phyloP scores from a whole-genome alignment of 2,113 vertebrate species.

The Cyphomyrus discorhynchus region DNA sequence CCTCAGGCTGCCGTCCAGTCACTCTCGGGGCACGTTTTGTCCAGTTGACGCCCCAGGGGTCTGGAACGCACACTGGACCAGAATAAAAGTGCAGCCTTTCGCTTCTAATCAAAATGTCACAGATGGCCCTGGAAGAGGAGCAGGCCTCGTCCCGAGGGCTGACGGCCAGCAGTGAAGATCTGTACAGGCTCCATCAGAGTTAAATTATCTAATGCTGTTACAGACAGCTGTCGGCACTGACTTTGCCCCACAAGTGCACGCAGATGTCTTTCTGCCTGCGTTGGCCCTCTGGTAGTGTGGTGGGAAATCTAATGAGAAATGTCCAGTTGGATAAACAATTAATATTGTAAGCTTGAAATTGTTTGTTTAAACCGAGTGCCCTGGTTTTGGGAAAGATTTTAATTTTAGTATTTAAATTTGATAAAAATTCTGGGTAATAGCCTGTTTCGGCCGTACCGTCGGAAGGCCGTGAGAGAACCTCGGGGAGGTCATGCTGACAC shows the following conservation, averaged over 20 bases:
- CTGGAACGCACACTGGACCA: neutral
- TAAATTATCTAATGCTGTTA: neutral
- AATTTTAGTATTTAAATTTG: neutral
- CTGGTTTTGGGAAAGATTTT: neutral
- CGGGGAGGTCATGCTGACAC: neutral
- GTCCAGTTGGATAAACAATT: neutral
- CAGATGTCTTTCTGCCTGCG: neutral
- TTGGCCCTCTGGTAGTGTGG: neutral
- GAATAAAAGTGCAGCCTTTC: constrained; percentile 3
- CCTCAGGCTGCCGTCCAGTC: neutral
- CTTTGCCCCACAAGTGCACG: neutral
- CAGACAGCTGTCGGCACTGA: neutral
- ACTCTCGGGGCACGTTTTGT: neutral
- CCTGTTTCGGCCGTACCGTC: neutral
- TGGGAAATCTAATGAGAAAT: neutral
- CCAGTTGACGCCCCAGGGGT: neutral
- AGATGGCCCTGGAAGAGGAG: neutral
- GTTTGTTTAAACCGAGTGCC: neutral
- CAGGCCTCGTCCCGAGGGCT: neutral
- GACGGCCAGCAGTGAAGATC: neutral
- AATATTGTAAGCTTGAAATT: neutral
- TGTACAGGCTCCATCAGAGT: neutral
- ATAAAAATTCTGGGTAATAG: neutral
- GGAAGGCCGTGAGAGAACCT: neutral
- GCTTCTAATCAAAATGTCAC: constrained; percentile 4